Conservation (phyloP, 2,797 vertebrate genomes). For the Sandelia bainsii region DNA sequence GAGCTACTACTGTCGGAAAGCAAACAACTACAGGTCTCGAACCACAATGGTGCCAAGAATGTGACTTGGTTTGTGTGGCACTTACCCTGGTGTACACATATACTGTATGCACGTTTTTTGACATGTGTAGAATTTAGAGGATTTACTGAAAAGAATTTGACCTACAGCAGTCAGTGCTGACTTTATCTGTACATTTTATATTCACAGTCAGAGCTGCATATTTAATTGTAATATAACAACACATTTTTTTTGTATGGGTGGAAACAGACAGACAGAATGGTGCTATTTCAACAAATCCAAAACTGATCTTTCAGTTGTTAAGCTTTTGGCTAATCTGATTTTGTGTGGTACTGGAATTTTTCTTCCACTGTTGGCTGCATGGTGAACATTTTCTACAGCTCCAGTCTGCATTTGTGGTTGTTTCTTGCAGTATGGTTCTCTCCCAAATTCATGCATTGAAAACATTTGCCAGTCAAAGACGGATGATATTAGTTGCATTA, state of each 20-base stretch:
- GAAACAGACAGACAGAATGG: background rate
- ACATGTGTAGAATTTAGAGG: background rate
- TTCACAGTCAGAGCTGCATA: background rate
- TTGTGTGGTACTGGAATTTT: conserved; percentile 26
- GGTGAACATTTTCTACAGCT: conserved; percentile 16
- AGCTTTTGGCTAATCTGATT: conserved; percentile 10
- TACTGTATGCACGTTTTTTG: background rate
- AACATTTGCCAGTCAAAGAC: background rate
- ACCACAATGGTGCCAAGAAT: conserved; percentile 23
- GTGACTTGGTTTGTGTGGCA: conserved; percentile 3
- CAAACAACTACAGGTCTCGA: conserved; percentile 29
- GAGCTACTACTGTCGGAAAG: conserved; percentile 35
- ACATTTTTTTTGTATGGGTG: background rate
- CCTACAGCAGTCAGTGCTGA: background rate
- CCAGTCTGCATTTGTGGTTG: background rate
- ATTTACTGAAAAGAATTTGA: conserved; percentile 3
- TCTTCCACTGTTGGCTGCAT: conserved; percentile 4
- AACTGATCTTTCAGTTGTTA: conserved; percentile 10
- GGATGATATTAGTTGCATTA: conserved; percentile 34
- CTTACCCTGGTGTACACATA: background rate
- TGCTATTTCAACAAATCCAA: background rate
- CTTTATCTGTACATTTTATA: background rate
- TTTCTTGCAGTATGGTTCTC: conserved; percentile 23
- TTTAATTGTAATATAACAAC: background rate
- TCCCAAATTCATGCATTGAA: conserved; percentile 19